Percentiles rank a stretch among this genome's conserved stretches.
Conservation (phyloP, 2,888 invertebrate species). For the Andrena praecox region DNA sequence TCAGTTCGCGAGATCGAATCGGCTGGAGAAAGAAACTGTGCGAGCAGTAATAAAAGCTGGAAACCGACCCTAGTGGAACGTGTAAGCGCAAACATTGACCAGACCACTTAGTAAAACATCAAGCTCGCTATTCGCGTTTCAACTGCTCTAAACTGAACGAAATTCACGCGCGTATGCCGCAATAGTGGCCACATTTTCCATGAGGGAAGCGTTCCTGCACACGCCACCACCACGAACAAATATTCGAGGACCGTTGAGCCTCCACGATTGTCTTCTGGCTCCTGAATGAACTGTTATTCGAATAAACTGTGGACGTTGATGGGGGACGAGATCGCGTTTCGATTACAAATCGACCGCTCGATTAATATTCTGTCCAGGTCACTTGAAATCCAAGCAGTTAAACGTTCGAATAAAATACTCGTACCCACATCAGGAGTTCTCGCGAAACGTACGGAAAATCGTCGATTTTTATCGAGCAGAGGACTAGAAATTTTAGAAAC, state of each 20-base stretch:
- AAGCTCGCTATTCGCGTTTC: neutral
- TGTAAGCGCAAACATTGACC: constrained; percentile 11
- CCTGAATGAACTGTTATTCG: constrained; percentile 68
- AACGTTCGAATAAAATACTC: constrained; percentile 42
- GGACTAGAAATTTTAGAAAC: neutral
- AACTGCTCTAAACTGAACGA: neutral
- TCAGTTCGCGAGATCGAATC: neutral
- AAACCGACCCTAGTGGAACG: too few relatives aligned
- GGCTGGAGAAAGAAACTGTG: neutral
- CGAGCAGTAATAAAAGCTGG: neutral
- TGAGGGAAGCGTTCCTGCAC: too few relatives aligned
- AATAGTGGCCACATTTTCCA: neutral
- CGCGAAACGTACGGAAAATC: neutral
- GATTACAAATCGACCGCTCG: constrained; percentile 46
- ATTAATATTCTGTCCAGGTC: constrained; percentile 44
- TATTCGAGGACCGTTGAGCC: constrained; percentile 41
- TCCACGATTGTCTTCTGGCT: constrained; percentile 30
- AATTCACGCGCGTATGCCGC: neutral
- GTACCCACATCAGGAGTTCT: neutral
- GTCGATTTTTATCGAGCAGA: neutral
- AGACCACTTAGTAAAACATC: neutral
- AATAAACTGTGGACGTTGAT: constrained; percentile 66
- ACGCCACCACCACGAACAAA: constrained; percentile 9
- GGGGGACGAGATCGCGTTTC: constrained; percentile 30
- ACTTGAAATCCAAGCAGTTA: neutral